Percentiles rank a stretch among this genome's conserved stretches.
Conservation (phyloP, 1,140 invertebrate species). For the Macrocentrus cingulum region DNA sequence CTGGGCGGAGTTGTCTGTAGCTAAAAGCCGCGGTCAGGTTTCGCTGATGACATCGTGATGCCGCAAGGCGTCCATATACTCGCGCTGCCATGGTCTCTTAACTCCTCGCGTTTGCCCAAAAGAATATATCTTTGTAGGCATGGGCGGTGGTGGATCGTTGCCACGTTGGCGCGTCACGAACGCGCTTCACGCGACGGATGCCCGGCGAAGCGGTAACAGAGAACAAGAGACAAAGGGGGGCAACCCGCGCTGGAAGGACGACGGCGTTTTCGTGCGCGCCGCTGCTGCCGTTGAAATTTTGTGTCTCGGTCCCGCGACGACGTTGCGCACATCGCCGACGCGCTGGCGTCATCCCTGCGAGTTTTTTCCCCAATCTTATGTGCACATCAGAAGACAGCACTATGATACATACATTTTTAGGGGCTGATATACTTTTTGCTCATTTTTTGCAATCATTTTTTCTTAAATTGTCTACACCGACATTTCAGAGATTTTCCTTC, state of each 20-base stretch:
- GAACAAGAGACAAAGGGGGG: neutral
- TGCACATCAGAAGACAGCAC: too few relatives aligned
- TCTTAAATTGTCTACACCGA: too few relatives aligned
- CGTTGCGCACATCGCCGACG: conserved; percentile 23
- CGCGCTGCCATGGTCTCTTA: too few relatives aligned
- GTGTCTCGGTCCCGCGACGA: neutral
- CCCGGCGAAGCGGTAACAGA: conserved; percentile 13
- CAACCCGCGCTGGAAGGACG: conserved; percentile 9
- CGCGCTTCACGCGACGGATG: conserved; percentile 19
- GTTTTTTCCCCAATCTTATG: too few relatives aligned
- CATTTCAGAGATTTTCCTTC: too few relatives aligned
- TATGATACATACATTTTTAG: too few relatives aligned
- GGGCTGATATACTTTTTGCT: too few relatives aligned
- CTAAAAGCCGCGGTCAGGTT: too few relatives aligned
- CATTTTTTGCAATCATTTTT: too few relatives aligned
- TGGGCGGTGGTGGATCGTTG: conserved; percentile 22
- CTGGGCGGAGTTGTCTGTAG: conserved; percentile 1
- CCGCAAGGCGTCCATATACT: too few relatives aligned
- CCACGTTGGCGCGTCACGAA: conserved; percentile 23
- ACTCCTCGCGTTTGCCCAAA: neutral
- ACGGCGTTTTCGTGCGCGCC: neutral
- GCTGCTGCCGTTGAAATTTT: neutral
- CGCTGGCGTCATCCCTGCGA: conserved; percentile 17
- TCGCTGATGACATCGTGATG: too few relatives aligned
- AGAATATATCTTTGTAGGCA: conserved; percentile 15